These are phyloP conservation scores for Calliopum simillimum DNA, from an alignment of 2,888 invertebrate species.

Conservation along the genomic window DNA sequence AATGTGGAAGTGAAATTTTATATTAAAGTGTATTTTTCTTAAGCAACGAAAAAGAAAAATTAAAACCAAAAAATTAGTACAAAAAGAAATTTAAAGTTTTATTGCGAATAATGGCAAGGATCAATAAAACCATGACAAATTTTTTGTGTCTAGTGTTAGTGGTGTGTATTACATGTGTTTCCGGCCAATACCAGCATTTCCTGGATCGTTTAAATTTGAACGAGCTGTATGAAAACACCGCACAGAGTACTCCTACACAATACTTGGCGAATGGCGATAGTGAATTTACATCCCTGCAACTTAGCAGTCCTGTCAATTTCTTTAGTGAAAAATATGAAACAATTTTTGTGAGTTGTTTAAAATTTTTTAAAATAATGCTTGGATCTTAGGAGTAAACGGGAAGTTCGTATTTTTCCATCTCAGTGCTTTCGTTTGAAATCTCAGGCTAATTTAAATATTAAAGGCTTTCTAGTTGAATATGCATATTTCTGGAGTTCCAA, in stretches of 20 bases:
- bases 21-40: background rate
- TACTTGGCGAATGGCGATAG: conserved; percentile 62
- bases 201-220: conserved; percentile 58
- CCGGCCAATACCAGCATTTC: conserved; percentile 56
- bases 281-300: conserved; percentile 57
- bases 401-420: too few relatives aligned
- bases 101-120: conserved; percentile 38
- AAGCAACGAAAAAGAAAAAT: conserved; percentile 28
- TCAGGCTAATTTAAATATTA: too few relatives aligned
- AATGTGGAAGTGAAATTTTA: conserved; percentile 38
- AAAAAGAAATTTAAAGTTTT: conserved; percentile 32
- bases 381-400: background rate
- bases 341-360: conserved; percentile 86
- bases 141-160: conserved; percentile 52
- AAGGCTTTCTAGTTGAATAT: too few relatives aligned
- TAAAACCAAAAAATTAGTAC: conserved; percentile 33
- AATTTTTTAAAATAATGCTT: conserved; percentile 16
- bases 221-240: conserved; percentile 57
- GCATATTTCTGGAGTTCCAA: too few relatives aligned
- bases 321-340: conserved; percentile 81
- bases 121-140: conserved; percentile 47
- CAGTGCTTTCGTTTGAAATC: too few relatives aligned
- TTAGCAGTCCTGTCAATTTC: conserved; percentile 76
- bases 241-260: conserved; percentile 49
- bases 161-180: conserved; percentile 42